phyloP scores from a whole-genome alignment of 2,113 vertebrate species.

The Sylvilagus bachmani region DNA sequence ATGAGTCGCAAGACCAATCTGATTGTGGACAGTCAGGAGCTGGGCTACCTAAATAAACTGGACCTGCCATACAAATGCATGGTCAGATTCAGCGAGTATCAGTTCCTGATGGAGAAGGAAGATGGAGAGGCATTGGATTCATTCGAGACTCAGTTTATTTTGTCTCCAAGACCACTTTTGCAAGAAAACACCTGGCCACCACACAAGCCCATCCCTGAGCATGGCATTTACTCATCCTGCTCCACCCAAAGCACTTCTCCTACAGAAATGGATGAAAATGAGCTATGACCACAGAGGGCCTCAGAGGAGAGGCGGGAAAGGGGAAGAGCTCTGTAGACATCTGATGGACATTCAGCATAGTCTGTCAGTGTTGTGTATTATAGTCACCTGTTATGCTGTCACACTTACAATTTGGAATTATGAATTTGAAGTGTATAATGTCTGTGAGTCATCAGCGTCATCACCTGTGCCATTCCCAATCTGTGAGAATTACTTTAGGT shows the following conservation, averaged over 20 bases:
- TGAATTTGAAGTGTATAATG: neutral
- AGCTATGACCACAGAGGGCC: conserved; percentile 57
- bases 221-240: neutral
- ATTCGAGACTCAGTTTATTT: conserved; percentile 92
- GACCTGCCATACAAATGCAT: conserved; percentile 91
- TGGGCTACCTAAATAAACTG: conserved; percentile 91
- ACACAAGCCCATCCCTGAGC: conserved; percentile 71
- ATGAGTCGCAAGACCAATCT: conserved; percentile 92
- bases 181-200: conserved; percentile 86
- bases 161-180: conserved; percentile 87
- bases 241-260: conserved; percentile 68
- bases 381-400: neutral
- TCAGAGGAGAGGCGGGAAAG: neutral
- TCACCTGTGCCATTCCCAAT: neutral
- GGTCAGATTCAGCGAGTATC: conserved; percentile 93
- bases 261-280: conserved; percentile 88
- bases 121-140: conserved; percentile 90
- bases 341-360: neutral
- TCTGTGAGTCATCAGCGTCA: neutral
- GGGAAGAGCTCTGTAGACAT: too few relatives aligned
- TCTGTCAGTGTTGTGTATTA: neutral
- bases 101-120: conserved; percentile 90
- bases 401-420: neutral
- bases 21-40: conserved; percentile 85
- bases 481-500: neutral